Conservation (phyloP, 2,797 vertebrate species). For the Cyprinodon diabolis region DNA sequence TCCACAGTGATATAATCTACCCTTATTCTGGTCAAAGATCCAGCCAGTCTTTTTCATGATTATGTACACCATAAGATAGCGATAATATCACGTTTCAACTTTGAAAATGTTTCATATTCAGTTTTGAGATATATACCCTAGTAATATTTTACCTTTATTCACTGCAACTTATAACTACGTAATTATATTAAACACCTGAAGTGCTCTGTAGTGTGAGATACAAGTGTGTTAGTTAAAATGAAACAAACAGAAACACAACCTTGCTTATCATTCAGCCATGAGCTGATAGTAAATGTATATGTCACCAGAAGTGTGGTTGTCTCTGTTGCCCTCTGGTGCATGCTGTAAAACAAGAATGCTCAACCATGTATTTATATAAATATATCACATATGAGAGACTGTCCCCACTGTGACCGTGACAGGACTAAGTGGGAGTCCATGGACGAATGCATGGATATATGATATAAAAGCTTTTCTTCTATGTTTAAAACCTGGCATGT, state of each 20-base stretch:
- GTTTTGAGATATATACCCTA: background rate
- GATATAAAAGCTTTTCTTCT: background rate
- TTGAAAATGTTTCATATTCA: background rate
- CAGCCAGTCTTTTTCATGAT: background rate
- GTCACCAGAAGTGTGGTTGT: slow-evolving; percentile 10
- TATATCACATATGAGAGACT: background rate
- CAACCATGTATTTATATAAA: background rate
- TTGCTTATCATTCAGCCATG: background rate
- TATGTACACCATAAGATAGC: background rate
- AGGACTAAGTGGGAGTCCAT: too few relatives aligned
- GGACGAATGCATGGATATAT: too few relatives aligned
- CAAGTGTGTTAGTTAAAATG: background rate
- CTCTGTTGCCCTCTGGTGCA: slow-evolving; percentile 51
- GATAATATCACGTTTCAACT: background rate
- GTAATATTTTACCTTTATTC: background rate
- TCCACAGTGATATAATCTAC: background rate
- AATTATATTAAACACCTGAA: background rate
- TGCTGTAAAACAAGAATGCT: background rate
- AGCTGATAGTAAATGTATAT: slow-evolving; percentile 3
- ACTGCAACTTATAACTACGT: background rate
- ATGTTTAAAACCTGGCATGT: slow-evolving; percentile 5
- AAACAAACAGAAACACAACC: background rate
- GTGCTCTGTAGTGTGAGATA: background rate
- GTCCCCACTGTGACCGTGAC: background rate
- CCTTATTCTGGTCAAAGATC: background rate